Evolutionary conservation across 2,888 invertebrate genomes (phyloP).

Genomic region (Lordiphosa andalusiaca): DNA sequence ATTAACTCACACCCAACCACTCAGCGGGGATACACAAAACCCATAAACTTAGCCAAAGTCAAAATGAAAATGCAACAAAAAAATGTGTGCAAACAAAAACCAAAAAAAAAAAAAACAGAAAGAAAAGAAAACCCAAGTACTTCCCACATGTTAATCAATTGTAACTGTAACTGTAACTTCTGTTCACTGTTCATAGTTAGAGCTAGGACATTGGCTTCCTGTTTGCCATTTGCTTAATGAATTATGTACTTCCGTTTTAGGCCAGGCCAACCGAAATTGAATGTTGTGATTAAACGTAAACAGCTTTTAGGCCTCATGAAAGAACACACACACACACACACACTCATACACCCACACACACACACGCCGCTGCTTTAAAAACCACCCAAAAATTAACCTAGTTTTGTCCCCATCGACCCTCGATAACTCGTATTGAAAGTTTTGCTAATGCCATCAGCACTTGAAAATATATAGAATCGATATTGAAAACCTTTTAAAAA

Average conservation of each 20-base stretch:
- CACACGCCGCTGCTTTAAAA: conserved; percentile 40
- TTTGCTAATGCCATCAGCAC: conserved; percentile 77
- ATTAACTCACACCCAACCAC: conserved; percentile 15
- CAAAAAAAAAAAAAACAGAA: neutral
- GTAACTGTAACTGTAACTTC: conserved; percentile 20
- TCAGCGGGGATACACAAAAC: conserved; percentile 13
- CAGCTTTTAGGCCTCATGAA: conserved; percentile 59
- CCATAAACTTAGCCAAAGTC: conserved; percentile 50
- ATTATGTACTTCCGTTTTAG: conserved; percentile 48
- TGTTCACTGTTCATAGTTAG: conserved; percentile 41
- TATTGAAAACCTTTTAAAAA: conserved; percentile 14
- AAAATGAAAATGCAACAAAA: conserved; percentile 16
- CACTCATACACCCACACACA: conserved; percentile 25
- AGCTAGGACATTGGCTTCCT: conserved; percentile 39
- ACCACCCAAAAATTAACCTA: neutral
- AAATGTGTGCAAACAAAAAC: too few relatives aligned
- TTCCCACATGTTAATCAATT: conserved; percentile 25
- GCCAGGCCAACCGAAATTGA: conserved; percentile 43
- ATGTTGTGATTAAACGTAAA: conserved; percentile 67
- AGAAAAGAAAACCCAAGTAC: conserved; percentile 35
- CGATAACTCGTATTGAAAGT: conserved; percentile 61
- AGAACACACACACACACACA: conserved; percentile 27
- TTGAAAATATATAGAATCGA: conserved; percentile 66
- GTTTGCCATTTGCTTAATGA: conserved; percentile 23
- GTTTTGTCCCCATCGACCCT: too few relatives aligned